Percentiles rank a stretch among this genome's conserved stretches.
Evolutionary conservation across 2,113 vertebrate species (phyloP).

Genomic region (Perca fluviatilis): DNA sequence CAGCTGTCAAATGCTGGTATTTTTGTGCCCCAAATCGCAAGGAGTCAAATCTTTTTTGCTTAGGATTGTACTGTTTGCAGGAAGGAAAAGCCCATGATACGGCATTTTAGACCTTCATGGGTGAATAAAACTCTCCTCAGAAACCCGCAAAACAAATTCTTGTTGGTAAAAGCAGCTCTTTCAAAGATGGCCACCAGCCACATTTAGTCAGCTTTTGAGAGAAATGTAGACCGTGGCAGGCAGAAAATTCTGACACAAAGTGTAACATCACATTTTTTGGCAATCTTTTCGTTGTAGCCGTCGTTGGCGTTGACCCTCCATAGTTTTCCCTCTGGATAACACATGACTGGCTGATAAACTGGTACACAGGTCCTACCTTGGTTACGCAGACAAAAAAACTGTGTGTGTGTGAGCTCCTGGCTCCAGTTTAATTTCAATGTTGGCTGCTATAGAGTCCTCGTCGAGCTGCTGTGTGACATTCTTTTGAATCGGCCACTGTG

Average conservation of each 20-base stretch:
- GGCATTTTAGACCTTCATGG: too few relatives aligned
- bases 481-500: neutral
- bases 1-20: neutral
- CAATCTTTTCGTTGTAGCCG: neutral
- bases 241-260: neutral
- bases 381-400: neutral
- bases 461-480: neutral
- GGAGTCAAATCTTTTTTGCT: too few relatives aligned
- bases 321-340: neutral
- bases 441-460: neutral
- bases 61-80: neutral
- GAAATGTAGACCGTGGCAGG: neutral
- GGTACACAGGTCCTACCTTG: neutral
- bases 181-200: neutral
- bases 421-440: constrained; percentile 10
- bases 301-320: neutral
- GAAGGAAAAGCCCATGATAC: neutral
- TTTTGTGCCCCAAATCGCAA: too few relatives aligned
- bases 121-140: neutral
- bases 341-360: neutral
- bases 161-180: neutral
- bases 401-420: neutral
- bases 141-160: neutral
- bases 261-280: neutral
- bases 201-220: neutral